Evolutionary conservation across 2,888 invertebrate genomes (phyloP).

Genomic region (Caenorhabditis sp.): DNA sequence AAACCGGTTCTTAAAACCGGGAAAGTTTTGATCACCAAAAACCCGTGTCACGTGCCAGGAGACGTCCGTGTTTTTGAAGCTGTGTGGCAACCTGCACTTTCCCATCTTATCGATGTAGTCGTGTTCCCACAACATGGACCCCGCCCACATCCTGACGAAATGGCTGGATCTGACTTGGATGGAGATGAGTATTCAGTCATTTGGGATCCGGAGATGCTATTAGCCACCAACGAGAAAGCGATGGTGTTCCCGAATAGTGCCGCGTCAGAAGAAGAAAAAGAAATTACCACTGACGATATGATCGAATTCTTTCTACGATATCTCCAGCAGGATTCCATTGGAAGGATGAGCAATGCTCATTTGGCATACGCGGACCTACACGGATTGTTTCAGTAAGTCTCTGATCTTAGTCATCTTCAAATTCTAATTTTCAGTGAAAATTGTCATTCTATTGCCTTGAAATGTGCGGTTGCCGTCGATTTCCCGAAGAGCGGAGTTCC

Average conservation of each 20-base stretch:
- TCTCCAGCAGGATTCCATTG: slow-evolving; percentile 82
- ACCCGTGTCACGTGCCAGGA: slow-evolving; percentile 84
- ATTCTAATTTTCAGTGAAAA: slow-evolving; percentile 57
- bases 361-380: slow-evolving; percentile 79
- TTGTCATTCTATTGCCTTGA: slow-evolving; percentile 72
- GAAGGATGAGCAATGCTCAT: slow-evolving; percentile 82
- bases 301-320: slow-evolving; percentile 83
- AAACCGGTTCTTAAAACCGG: slow-evolving; percentile 62
- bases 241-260: slow-evolving; percentile 73
- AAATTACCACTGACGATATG: slow-evolving; percentile 79
- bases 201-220: slow-evolving; percentile 82
- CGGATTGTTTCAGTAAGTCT: slow-evolving; percentile 79
- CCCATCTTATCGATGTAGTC: slow-evolving; percentile 83
- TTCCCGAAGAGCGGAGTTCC: slow-evolving; percentile 83
- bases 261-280: slow-evolving; percentile 63
- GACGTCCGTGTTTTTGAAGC: slow-evolving; percentile 83
- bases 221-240: slow-evolving; percentile 77
- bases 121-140: slow-evolving; percentile 84
- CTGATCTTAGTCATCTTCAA: not conserved
- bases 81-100: slow-evolving; percentile 74
- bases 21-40: slow-evolving; percentile 83
- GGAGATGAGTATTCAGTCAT: slow-evolving; percentile 84
- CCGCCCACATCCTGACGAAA: slow-evolving; percentile 84
- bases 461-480: slow-evolving; percentile 82
- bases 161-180: slow-evolving; percentile 84